Percentiles rank a stretch among this genome's conserved stretches.
These are phyloP conservation scores for Sander vitreus DNA, from an alignment of 2,113 vertebrate genomes.

Conservation along the genomic window DNA sequence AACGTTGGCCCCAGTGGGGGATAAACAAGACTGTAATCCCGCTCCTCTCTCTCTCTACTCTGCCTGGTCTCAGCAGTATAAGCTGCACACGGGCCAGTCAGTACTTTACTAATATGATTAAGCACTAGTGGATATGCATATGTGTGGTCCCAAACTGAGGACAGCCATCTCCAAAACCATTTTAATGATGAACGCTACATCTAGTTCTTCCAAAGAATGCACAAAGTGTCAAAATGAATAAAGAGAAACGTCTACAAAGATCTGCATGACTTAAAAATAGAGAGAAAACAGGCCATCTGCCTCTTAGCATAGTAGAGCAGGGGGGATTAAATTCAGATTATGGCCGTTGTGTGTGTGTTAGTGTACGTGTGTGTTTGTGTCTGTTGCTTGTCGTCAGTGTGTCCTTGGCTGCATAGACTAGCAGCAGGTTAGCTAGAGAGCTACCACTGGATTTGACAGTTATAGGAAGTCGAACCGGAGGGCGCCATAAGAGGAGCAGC, in stretches of 20 bases:
- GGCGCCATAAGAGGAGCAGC: constrained; percentile 29
- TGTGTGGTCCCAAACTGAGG: constrained; percentile 39
- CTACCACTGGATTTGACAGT: constrained; percentile 73
- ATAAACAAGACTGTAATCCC: constrained; percentile 79
- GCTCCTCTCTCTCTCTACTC: constrained; percentile 58
- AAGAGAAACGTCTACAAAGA: constrained; percentile 71
- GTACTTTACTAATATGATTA: constrained; percentile 81
- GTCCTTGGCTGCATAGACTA: constrained; percentile 86
- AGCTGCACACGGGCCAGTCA: constrained; percentile 60
- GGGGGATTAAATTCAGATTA: constrained; percentile 97
- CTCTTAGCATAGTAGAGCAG: constrained; percentile 85
- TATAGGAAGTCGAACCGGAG: constrained; percentile 54
- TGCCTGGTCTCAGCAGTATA: constrained; percentile 53
- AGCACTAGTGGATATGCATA: constrained; percentile 45
- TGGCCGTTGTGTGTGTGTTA: constrained; percentile 68
- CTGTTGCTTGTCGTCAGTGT: constrained; percentile 82
- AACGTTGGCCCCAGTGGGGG: constrained; percentile 51
- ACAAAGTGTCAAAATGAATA: constrained; percentile 78
- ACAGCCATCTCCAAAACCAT: constrained; percentile 40
- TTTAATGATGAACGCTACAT: constrained; percentile 14
- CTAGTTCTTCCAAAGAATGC: constrained; percentile 51
- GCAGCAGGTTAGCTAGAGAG: constrained; percentile 83
- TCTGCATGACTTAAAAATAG: constrained; percentile 81
- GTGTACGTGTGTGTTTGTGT: constrained; percentile 76
- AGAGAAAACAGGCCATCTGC: constrained; percentile 93